Evolutionary conservation across 2,888 invertebrate genomes (phyloP).

Genomic region (Catonia carolina): DNA sequence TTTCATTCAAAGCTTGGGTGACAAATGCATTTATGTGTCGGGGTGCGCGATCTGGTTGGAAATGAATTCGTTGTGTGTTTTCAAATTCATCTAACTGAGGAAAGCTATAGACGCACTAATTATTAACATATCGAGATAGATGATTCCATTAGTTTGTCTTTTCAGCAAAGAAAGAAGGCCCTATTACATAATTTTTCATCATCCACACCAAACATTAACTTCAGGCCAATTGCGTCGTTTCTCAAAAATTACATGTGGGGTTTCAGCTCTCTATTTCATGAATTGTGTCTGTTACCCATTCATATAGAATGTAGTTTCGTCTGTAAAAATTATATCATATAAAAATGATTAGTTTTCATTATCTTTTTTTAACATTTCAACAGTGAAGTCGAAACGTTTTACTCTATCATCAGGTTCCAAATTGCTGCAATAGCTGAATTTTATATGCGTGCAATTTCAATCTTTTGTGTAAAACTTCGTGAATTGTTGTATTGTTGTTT

Average conservation of each 20-base stretch:
- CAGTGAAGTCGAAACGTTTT: conserved; percentile 8
- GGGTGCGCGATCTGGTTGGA: conserved; percentile 10
- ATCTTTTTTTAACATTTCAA: conserved; percentile 6
- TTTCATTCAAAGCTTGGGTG: neutral
- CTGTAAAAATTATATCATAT: conserved; percentile 9
- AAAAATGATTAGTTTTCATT: neutral
- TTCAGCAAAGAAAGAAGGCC: conserved; percentile 1
- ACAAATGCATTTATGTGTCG: conserved; percentile 6
- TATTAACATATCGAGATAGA: conserved; percentile 11
- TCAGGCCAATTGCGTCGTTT: conserved; percentile 1
- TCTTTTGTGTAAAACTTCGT: too few species aligned
- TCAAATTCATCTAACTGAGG: conserved; percentile 14
- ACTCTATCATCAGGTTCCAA: conserved; percentile 6
- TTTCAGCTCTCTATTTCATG: conserved; percentile 1
- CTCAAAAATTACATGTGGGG: conserved; percentile 17
- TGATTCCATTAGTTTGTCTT: conserved; percentile 9
- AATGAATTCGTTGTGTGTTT: conserved; percentile 14
- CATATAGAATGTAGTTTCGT: neutral
- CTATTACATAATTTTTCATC: conserved; percentile 11
- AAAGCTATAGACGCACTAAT: conserved; percentile 16
- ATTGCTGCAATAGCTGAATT: neutral
- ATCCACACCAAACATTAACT: conserved; percentile 13
- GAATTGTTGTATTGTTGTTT: too few species aligned
- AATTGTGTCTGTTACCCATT: conserved; percentile 7
- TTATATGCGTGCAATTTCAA: too few species aligned